Base-by-base conservation (phyloP, 2,888 invertebrate genomes). In the Odontothrips loti region DNA sequence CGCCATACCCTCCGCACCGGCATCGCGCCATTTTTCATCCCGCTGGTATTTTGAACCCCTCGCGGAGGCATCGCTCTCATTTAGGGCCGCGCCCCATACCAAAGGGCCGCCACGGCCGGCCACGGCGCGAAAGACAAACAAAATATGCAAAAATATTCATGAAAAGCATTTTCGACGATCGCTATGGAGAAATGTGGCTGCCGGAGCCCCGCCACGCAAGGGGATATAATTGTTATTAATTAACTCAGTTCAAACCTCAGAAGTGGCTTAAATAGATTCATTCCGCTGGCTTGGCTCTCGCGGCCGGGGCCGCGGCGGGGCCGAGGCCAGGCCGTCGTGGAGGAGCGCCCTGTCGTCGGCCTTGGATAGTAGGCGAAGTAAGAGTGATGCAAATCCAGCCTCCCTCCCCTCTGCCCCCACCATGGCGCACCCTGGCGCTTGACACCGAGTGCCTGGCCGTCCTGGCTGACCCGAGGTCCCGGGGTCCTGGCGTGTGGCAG, bases 61-160 rank as follows among this genome's bases (percentile, higher is more conserved):
- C 34, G 34, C 34, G 34, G 34, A 43, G 2, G 34, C 34, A 43
- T 6, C 34, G 3, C 34, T 43, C 34, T 6, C 34, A 6, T 6
- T 43, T 43, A 43, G 34, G 34, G 34, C 34, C 34, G 34, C 34
- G 3, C 34, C 34, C 34, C 34, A 43, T 4, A 43, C 34, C 3
- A 6, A 43, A 6, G 34, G 34, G 34, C 34, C 34, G 34, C 34
- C 3, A 6, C 34, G 34, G 34, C 3, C 34, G 3, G 34, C 34
- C 34, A 6, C 58, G 58, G 58, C 58, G 17, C 17, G 15, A 58
- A 27, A 75, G 68, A 75, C 68, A 75, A 75, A 75, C 27, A 27
- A 75, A 75, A 75, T 75, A 75, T 75, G 68, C 68, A 75, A 75
- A 75, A 75, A 75, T 75, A 75, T 75, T 75, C 68, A 75, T 75